These are phyloP conservation scores for Cryptoprocta ferox DNA, from an alignment of 2,797 vertebrate genomes.

Conservation along the genomic window DNA sequence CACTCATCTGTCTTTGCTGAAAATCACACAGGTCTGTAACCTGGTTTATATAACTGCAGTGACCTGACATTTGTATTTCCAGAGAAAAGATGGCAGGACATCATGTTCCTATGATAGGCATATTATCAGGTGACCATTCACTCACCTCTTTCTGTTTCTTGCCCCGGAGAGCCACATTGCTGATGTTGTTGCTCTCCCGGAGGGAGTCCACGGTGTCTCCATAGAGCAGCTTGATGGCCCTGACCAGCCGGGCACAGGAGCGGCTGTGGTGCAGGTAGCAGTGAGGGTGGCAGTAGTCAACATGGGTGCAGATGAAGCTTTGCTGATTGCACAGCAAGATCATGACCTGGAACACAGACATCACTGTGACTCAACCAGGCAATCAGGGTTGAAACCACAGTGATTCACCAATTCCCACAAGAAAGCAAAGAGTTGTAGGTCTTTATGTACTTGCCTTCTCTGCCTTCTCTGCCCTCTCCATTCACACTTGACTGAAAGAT, in stretches of 20 bases:
- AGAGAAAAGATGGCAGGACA: not conserved
- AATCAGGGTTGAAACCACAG: not conserved
- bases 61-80: not conserved
- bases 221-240: constrained; percentile 97
- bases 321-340: constrained; percentile 99
- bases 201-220: constrained; percentile 96
- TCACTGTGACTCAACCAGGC: not conserved
- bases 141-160: constrained; percentile 97
- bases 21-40: not conserved
- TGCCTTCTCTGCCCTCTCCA: not conserved
- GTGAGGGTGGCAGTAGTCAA: constrained; percentile 98
- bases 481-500: not conserved
- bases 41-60: not conserved
- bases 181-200: constrained; percentile 88
- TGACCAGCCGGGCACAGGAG: constrained; percentile 96
- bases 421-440: not conserved
- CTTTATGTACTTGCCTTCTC: not conserved
- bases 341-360: constrained; percentile 92
- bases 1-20: not conserved
- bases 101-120: not conserved
- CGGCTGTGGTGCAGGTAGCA: constrained; percentile 99
- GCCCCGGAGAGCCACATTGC: constrained; percentile 88
- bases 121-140: not conserved
- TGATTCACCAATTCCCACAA: not conserved
- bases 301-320: constrained; percentile 98